These are phyloP conservation scores for Gouania willdenowi DNA, from an alignment of 2,797 vertebrate genomes.

Conservation along the genomic window DNA sequence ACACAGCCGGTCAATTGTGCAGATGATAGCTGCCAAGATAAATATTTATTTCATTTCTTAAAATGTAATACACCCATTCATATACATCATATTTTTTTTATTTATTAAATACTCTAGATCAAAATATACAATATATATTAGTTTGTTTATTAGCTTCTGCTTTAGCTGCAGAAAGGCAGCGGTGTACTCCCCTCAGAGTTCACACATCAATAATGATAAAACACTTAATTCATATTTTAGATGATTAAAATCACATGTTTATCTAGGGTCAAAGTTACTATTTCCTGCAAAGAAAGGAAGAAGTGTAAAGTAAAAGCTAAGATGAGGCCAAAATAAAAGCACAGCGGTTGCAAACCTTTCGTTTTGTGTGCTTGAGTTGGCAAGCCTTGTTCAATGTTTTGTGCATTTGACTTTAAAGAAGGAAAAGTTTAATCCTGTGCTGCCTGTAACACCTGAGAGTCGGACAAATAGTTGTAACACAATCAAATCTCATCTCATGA, in stretches of 20 bases:
- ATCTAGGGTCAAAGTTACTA: conserved; percentile 13
- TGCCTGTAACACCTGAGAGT: conserved; percentile 53
- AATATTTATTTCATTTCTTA: conserved; percentile 44
- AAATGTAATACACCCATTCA: conserved; percentile 59
- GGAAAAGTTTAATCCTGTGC: conserved; percentile 41
- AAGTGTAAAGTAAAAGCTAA: conserved; percentile 16
- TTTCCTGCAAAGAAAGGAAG: conserved; percentile 19
- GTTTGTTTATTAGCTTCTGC: conserved; percentile 42
- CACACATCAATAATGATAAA: conserved; percentile 33
- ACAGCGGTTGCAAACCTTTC: neutral
- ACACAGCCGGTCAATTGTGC: conserved; percentile 65
- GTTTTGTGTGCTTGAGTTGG: conserved; percentile 1
- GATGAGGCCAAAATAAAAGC: conserved; percentile 15
- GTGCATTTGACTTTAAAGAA: conserved; percentile 22
- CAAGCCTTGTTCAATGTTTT: conserved; percentile 11
- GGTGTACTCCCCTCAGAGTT: conserved; percentile 24
- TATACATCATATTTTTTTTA: too few species aligned
- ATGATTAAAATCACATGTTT: conserved; percentile 29
- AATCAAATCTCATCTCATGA: conserved; percentile 10
- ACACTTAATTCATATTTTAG: conserved; percentile 25
- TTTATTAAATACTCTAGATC: too few species aligned
- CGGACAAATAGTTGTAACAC: conserved; percentile 25
- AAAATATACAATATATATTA: conserved; percentile 56
- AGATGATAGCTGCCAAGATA: conserved; percentile 67
- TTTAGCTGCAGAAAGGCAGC: conserved; percentile 32